phyloP scores from a whole-genome alignment of 2,797 vertebrate genomes.

The Girardinus metallicus region DNA sequence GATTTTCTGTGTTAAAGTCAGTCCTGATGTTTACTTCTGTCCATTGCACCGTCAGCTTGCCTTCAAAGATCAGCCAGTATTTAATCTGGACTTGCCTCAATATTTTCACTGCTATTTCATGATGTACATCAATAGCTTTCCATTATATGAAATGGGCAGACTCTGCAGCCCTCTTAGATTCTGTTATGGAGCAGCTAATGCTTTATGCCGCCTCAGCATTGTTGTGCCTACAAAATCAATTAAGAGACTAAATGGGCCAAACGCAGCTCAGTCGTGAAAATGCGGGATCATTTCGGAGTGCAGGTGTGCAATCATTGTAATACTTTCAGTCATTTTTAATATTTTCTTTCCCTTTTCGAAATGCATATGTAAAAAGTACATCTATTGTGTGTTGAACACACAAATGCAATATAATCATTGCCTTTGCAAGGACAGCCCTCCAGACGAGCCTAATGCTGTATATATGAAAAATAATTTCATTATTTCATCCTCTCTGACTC shows the following conservation, averaged over 20 bases:
- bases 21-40: neutral
- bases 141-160: constrained; percentile 54
- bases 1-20: neutral
- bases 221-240: constrained; percentile 72
- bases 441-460: neutral
- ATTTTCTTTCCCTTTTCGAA: neutral
- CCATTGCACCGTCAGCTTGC: neutral
- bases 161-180: constrained; percentile 43
- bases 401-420: neutral
- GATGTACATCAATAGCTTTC: constrained; percentile 44
- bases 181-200: constrained; percentile 58
- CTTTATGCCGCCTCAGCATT: constrained; percentile 61
- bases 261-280: constrained; percentile 54
- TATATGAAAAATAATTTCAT: constrained; percentile 19
- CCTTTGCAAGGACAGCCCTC: neutral
- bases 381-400: neutral
- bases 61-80: neutral
- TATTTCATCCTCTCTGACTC: constrained; percentile 60
- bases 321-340: neutral
- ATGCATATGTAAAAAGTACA: neutral
- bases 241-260: constrained; percentile 72
- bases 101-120: constrained; percentile 20
- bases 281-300: constrained; percentile 8
- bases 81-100: neutral
- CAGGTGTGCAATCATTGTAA: constrained; percentile 6